Percentiles rank a stretch among this genome's conserved stretches.
Evolutionary conservation across 2,888 invertebrate species (phyloP).

Genomic region (Teinopalpus imperialis): DNA sequence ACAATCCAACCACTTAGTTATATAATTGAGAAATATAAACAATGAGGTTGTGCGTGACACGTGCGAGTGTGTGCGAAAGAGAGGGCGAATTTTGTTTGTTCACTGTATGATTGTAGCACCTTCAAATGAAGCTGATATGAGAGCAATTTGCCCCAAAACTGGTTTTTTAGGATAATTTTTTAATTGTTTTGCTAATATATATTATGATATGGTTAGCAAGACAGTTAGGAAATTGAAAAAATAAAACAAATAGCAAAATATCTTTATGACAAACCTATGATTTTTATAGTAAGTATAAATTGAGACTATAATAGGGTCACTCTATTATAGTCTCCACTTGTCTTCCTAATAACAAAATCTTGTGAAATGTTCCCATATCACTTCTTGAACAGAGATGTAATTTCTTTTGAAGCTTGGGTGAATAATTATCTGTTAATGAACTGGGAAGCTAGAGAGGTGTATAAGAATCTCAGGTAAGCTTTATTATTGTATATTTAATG

Average conservation of each 20-base stretch:
- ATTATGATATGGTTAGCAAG: too few species aligned
- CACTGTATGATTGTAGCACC: slow-evolving; percentile 30
- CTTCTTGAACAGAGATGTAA: slow-evolving; percentile 3
- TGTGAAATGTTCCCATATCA: slow-evolving; percentile 15
- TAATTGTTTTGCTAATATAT: too few species aligned
- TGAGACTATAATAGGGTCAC: too few species aligned
- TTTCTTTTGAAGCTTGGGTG: slow-evolving; percentile 13
- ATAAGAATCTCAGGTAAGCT: slow-evolving; percentile 21
- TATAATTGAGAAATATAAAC: slow-evolving; percentile 31
- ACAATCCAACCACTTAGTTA: slow-evolving; percentile 26
- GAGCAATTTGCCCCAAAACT: slow-evolving; percentile 6
- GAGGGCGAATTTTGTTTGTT: slow-evolving; percentile 31
- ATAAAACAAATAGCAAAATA: too few species aligned
- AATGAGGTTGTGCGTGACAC: slow-evolving; percentile 62
- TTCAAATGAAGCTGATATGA: slow-evolving; percentile 3
- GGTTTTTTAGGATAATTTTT: too few species aligned
- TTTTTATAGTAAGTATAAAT: too few species aligned
- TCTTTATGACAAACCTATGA: too few species aligned
- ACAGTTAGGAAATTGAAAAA: too few species aligned
- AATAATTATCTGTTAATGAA: background rate
- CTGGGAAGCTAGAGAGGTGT: slow-evolving; percentile 9
- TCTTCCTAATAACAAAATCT: background rate
- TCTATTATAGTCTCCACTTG: too few species aligned
- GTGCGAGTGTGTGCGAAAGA: slow-evolving; percentile 42
- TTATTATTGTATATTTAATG: slow-evolving; percentile 19